These are phyloP conservation scores for Lateolabrax maculatus DNA, from an alignment of 2,797 vertebrate genomes.

Conservation along the genomic window DNA sequence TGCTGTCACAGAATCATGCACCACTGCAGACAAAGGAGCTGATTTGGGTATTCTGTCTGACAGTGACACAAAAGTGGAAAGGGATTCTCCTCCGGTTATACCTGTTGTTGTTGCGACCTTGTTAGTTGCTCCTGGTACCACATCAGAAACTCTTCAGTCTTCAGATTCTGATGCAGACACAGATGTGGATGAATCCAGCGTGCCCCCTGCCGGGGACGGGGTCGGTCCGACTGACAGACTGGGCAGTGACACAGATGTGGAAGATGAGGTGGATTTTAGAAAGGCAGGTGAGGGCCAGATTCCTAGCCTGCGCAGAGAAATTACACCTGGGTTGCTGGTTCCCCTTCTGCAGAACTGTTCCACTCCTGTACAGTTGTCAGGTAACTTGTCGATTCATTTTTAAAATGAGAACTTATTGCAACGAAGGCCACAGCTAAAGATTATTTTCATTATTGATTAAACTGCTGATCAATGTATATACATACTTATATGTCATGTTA, in stretches of 20 bases:
- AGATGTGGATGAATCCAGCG: constrained; percentile 45
- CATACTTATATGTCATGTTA: too few relatives aligned
- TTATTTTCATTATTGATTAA: constrained; percentile 3
- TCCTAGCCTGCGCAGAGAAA: constrained; percentile 37
- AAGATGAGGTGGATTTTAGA: constrained; percentile 46
- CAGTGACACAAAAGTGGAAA: constrained; percentile 85
- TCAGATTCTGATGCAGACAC: constrained; percentile 56
- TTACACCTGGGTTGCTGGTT: constrained; percentile 18
- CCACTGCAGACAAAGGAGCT: background rate
- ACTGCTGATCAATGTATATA: too few relatives aligned
- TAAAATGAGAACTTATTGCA: background rate
- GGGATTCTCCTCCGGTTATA: constrained; percentile 25
- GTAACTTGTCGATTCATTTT: constrained; percentile 50
- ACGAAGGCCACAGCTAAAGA: background rate
- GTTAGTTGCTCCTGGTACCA: background rate
- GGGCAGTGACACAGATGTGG: constrained; percentile 69
- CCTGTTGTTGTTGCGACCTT: constrained; percentile 11
- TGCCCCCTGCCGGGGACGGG: background rate
- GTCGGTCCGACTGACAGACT: constrained; percentile 5
- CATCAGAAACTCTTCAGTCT: background rate
- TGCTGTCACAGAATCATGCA: constrained; percentile 3
- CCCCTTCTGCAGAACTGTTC: constrained; percentile 71
- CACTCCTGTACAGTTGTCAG: constrained; percentile 72
- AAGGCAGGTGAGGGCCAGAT: constrained; percentile 33
- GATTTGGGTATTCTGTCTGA: constrained; percentile 72